Evolutionary conservation across 2,888 invertebrate species (phyloP).

Genomic region (Charanyca ferruginea): DNA sequence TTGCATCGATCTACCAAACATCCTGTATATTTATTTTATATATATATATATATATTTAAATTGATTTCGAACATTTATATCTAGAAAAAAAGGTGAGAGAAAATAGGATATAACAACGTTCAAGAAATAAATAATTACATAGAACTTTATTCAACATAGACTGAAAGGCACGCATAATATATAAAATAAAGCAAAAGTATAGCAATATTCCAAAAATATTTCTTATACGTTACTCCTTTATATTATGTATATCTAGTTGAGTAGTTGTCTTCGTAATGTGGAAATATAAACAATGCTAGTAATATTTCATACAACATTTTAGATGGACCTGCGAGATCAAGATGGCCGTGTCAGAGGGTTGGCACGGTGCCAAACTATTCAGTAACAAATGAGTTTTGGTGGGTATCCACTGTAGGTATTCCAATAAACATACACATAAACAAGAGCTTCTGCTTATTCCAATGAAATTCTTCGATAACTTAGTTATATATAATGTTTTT

Average conservation of each 20-base stretch:
- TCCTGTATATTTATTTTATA: too few species aligned
- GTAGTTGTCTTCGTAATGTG: not conserved
- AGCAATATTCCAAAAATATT: slow-evolving; percentile 3
- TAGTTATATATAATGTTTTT: slow-evolving; percentile 7
- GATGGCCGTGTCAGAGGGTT: slow-evolving; percentile 72
- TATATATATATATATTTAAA: not conserved
- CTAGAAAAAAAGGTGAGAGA: not conserved
- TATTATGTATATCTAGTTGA: slow-evolving; percentile 8
- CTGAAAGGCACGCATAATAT: not conserved
- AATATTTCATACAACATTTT: slow-evolving; percentile 67
- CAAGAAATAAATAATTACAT: not conserved
- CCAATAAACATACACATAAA: slow-evolving; percentile 48
- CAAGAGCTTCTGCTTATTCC: slow-evolving; percentile 50
- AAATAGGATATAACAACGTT: not conserved
- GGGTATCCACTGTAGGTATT: slow-evolving; percentile 59
- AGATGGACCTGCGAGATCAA: slow-evolving; percentile 72
- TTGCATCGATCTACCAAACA: too few species aligned
- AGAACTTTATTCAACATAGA: not conserved
- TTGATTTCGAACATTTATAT: not conserved
- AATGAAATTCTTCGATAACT: slow-evolving; percentile 40
- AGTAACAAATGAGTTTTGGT: slow-evolving; percentile 75
- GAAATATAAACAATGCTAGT: slow-evolving; percentile 25
- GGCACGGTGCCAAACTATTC: slow-evolving; percentile 81
- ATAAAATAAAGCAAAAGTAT: not conserved
- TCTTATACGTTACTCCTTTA: not conserved